Conservation (phyloP, 2,797 vertebrate species). For the Sciurus vulgaris region DNA sequence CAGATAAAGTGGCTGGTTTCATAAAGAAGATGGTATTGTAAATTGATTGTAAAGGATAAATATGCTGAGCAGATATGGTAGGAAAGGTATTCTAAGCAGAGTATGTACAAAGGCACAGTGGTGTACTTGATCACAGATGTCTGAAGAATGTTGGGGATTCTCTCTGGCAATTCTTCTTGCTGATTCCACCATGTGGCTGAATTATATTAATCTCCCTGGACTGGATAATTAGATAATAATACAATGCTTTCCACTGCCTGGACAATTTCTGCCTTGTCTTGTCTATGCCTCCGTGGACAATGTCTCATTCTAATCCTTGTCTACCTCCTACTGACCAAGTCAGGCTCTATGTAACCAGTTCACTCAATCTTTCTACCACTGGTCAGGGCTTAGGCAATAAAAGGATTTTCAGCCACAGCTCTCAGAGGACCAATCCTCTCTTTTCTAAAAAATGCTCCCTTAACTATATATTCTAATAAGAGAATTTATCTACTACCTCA, state of each 20-base stretch:
- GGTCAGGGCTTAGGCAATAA: not conserved
- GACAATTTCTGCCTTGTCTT: too few species aligned
- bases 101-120: not conserved
- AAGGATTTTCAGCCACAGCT: not conserved
- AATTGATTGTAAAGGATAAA: not conserved
- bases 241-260: not conserved
- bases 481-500: constrained; percentile 4
- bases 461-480: not conserved
- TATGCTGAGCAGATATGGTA: not conserved
- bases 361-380: not conserved
- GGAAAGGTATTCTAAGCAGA: not conserved
- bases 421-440: not conserved
- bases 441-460: not conserved
- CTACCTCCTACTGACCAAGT: not conserved
- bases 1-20: not conserved
- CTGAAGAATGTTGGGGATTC: not conserved
- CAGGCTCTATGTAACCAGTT: not conserved
- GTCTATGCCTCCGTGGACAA: not conserved
- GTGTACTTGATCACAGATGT: not conserved
- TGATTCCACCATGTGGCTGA: not conserved
- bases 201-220: not conserved
- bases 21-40: not conserved
- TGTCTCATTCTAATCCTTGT: not conserved
- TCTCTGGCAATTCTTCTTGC: not conserved
- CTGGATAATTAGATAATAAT: constrained; percentile 26